Evolutionary conservation across 2,888 invertebrate species (phyloP), one percentile per base, ranked within the genome.

Genomic region (Troides helena): DNA sequence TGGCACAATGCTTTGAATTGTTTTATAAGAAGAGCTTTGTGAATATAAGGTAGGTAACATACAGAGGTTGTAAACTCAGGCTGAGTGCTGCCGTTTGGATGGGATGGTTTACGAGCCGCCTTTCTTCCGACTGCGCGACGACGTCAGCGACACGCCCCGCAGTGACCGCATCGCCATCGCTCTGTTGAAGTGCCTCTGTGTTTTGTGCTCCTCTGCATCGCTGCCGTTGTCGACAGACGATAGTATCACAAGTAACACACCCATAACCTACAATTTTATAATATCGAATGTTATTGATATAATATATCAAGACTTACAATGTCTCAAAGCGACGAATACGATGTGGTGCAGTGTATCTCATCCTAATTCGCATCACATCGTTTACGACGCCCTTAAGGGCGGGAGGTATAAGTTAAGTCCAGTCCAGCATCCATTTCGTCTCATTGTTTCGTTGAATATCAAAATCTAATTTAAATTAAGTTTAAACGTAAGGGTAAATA

Each of bases 131-230:
- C 88, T 85, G 56, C 91, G 81, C 6, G 88, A 75, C 66, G 85
- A 86, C 7, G 88, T 82, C 12, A 94, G 77, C 30, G 91, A 77
- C 62, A 93, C 92, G 61, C 95, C 94, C 62, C 95, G 94, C 60
- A 98, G 92, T 65, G 97, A 96, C 18, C 97, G 94, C 97, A 97
- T 97, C 21, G 97, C 97, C 96, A 97, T 96, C 18, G 97, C 97
- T 77, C 97, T 94, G 89, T 97, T 97, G 88, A 97, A 97, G 83
- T 97, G 97, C 50, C 97, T 94, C 78, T 96, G 96, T 8, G 95
- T 94, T 83, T 95, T 96, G 78, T 94, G 93, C 74, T 95, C 95
- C 71, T 90, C 93, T 18, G 81, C 87, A 61, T 93, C 94, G 73
- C 81, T 78, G 66, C 85, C 87, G 78, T 75, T 87, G 80, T 96